Evolutionary conservation across 2,797 vertebrate genomes (phyloP).

Genomic region (Pseudochromis fuscus): DNA sequence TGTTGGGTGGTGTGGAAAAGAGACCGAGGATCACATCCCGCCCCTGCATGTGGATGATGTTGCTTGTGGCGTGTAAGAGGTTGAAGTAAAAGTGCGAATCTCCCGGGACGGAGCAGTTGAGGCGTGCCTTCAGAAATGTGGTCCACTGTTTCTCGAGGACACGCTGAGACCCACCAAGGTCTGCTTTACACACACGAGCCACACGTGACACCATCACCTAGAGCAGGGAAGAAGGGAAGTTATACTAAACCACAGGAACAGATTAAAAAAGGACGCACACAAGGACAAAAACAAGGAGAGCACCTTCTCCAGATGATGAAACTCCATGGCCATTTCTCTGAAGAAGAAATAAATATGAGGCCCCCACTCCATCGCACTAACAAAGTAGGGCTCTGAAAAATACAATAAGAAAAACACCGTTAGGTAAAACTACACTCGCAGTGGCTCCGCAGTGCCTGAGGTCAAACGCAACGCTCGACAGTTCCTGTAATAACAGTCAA

Average conservation of each 20-base stretch:
- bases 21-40: conserved; percentile 92
- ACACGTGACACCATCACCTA: conserved; percentile 97
- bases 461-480: conserved; percentile 8
- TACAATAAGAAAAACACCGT: conserved; percentile 30
- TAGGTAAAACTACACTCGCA: conserved; percentile 16
- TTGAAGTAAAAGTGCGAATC: conserved; percentile 99
- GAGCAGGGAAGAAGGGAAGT: neutral
- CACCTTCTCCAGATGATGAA: conserved; percentile 98
- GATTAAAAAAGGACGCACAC: neutral
- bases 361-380: conserved; percentile 95
- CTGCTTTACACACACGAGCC: conserved; percentile 95
- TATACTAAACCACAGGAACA: neutral
- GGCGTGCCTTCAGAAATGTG: conserved; percentile 95
- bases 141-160: conserved; percentile 99
- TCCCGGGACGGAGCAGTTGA: conserved; percentile 97
- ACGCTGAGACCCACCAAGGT: conserved; percentile 94
- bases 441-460: conserved; percentile 7
- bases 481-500: conserved; percentile 58
- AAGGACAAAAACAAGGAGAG: neutral
- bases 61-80: conserved; percentile 92
- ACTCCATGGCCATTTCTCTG: conserved; percentile 98
- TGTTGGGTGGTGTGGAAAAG: conserved; percentile 96
- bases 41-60: conserved; percentile 91
- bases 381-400: conserved; percentile 94
- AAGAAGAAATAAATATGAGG: conserved; percentile 99